Percentiles rank a stretch among this genome's conserved stretches.
Conservation (phyloP, 2,797 vertebrate genomes). For the Pangasius mekongensis region DNA sequence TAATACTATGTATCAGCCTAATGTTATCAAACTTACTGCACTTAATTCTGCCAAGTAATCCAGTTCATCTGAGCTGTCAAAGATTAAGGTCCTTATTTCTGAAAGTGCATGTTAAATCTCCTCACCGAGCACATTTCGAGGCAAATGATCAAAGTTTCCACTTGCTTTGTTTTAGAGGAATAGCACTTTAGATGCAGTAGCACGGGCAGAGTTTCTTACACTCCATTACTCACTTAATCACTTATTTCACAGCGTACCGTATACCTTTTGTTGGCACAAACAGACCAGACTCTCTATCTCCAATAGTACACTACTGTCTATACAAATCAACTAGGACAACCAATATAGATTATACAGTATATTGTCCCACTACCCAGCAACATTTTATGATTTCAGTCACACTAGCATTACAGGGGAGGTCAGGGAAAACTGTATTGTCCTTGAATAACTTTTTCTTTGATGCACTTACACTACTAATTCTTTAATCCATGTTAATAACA, state of each 20-base stretch:
- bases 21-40: background rate
- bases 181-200: background rate
- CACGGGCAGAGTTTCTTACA: conserved; percentile 2
- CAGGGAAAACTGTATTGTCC: background rate
- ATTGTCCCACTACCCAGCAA: background rate
- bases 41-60: background rate
- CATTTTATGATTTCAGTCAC: background rate
- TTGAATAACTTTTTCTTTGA: background rate
- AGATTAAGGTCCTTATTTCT: background rate
- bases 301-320: background rate
- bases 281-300: background rate
- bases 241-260: background rate
- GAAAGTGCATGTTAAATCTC: background rate
- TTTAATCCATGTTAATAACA: background rate
- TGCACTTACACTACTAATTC: background rate
- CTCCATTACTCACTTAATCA: background rate
- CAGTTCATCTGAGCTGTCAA: background rate
- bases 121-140: background rate
- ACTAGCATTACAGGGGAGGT: background rate
- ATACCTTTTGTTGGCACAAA: background rate
- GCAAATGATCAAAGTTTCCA: background rate
- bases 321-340: background rate
- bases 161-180: background rate
- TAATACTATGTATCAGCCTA: background rate
- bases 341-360: background rate